Evolutionary conservation across 1,140 invertebrate genomes (phyloP).

Genomic region (Tribolium castaneum): DNA sequence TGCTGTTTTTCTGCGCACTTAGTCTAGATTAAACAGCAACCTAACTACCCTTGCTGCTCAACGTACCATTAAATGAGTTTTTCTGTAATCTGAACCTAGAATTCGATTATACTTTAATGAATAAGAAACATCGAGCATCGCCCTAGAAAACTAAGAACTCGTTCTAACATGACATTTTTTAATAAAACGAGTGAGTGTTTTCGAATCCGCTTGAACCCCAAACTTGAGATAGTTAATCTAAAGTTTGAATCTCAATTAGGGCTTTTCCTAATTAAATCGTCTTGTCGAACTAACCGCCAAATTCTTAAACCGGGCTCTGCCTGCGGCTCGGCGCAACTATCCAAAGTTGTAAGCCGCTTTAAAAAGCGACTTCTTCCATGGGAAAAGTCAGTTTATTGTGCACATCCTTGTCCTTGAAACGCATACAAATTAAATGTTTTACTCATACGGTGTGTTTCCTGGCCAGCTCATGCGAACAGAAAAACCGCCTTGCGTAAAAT

Average conservation of each 20-base stretch:
- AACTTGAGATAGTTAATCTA: slow-evolving; percentile 3
- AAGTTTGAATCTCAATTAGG: slow-evolving; percentile 26
- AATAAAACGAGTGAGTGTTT: neutral
- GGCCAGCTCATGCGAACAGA: slow-evolving; percentile 45
- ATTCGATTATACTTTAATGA: too few species aligned
- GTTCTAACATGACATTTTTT: neutral
- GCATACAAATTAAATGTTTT: slow-evolving; percentile 56
- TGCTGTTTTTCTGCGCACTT: too few species aligned
- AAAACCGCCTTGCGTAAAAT: slow-evolving; percentile 45
- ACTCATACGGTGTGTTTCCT: slow-evolving; percentile 56
- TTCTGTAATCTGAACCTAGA: too few species aligned
- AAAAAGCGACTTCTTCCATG: neutral
- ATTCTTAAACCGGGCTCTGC: neutral
- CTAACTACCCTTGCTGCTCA: too few species aligned
- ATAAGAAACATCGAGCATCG: too few species aligned
- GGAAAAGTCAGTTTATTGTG: slow-evolving; percentile 44
- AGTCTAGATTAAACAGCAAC: too few species aligned
- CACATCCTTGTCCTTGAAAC: slow-evolving; percentile 50
- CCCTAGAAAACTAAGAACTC: neutral
- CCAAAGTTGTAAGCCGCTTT: neutral
- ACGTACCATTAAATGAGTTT: too few species aligned
- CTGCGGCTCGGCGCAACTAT: neutral
- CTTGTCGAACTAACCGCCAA: neutral
- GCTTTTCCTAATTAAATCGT: neutral
- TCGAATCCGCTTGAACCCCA: neutral